phyloP scores from a whole-genome alignment of 1,140 invertebrate genomes.

The Heterodera schachtii region DNA sequence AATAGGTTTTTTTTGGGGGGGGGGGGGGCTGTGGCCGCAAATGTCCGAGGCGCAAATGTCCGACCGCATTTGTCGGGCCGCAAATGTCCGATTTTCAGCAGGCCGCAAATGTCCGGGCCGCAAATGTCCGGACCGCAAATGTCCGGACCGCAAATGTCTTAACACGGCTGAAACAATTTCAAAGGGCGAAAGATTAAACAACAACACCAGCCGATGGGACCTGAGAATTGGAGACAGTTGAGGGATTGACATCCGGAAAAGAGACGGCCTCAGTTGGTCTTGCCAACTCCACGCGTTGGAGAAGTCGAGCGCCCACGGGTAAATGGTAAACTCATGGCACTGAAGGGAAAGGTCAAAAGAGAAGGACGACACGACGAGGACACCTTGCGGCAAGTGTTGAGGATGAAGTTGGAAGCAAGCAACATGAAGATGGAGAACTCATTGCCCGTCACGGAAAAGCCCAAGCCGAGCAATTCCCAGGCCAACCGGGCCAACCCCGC shows the following conservation, averaged over 20 bases:
- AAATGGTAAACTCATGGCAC: conserved; percentile 73
- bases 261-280: conserved; percentile 75
- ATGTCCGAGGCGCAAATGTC: no score
- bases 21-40: no score
- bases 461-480: conserved; percentile 85
- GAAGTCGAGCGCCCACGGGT: conserved; percentile 91
- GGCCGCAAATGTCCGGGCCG: no score
- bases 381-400: conserved; percentile 50
- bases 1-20: no score
- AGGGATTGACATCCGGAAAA: conserved; percentile 88
- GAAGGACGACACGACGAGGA: neutral
- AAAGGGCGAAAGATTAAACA: no score
- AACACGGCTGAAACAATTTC: no score
- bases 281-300: conserved; percentile 81
- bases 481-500: conserved; percentile 88
- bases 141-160: no score
- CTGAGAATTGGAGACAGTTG: neutral
- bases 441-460: conserved; percentile 91
- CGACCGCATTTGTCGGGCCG: no score
- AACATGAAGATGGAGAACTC: conserved; percentile 97
- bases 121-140: no score
- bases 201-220: no score
- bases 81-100: no score
- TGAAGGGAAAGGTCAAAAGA: conserved; percentile 66
- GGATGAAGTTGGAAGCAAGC: conserved; percentile 72